Percentiles rank a stretch among this genome's conserved stretches.
Evolutionary conservation across 1,140 invertebrate genomes (phyloP).

Genomic region (Eulimnadia texana): DNA sequence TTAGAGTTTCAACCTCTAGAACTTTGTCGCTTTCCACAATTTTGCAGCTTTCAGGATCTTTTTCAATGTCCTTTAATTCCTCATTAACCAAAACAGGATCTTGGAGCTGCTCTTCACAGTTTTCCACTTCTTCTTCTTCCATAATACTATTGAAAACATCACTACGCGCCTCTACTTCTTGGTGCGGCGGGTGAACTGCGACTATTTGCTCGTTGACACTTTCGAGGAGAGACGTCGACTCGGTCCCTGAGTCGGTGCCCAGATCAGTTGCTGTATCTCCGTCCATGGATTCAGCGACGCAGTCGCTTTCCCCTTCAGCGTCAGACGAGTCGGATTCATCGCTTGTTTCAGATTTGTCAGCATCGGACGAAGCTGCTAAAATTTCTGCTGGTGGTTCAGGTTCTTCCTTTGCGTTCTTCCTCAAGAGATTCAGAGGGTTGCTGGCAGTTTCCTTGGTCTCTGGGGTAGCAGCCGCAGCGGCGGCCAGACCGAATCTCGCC

Average conservation of each 20-base stretch:
- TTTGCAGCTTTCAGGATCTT: no score
- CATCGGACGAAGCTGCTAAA: not conserved
- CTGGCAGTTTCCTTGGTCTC: no score
- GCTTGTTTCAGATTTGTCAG: not conserved
- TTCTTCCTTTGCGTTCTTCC: slow-evolving; percentile 6
- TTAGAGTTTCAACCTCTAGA: not conserved
- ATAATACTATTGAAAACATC: slow-evolving; percentile 37
- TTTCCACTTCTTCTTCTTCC: not conserved
- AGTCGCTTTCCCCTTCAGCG: slow-evolving; percentile 44
- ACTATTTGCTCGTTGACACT: not conserved
- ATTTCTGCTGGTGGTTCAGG: not conserved
- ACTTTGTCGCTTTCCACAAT: not conserved
- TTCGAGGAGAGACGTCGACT: not conserved
- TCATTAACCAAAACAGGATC: no score
- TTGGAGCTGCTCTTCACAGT: no score
- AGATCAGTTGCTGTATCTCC: not conserved
- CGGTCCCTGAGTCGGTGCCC: not conserved
- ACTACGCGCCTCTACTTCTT: not conserved
- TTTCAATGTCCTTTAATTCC: no score
- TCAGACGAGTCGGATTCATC: slow-evolving; percentile 23
- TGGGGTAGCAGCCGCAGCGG: not conserved
- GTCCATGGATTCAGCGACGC: slow-evolving; percentile 17
- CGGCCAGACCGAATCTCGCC: slow-evolving; percentile 8
- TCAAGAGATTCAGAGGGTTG: not conserved
- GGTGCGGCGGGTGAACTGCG: not conserved